Conservation (phyloP, 2,888 invertebrate species). For the Agrotis puta region DNA sequence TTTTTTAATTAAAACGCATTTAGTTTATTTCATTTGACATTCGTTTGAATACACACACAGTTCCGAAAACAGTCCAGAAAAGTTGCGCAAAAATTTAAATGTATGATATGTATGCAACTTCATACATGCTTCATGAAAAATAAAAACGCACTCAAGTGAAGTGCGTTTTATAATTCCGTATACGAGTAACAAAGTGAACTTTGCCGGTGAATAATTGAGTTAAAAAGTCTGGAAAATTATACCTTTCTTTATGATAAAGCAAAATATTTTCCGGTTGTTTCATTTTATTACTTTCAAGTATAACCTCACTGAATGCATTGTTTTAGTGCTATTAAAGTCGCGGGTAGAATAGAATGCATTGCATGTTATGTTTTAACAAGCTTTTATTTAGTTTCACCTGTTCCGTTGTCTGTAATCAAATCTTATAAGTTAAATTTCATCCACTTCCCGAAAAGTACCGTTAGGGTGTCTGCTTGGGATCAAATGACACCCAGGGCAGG, state of each 20-base stretch:
- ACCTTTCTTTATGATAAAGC: slow-evolving; percentile 5
- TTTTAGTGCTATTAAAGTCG: background rate
- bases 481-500: too few relatives aligned
- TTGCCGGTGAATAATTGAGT: slow-evolving; percentile 24
- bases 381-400: too few relatives aligned
- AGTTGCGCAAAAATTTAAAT: slow-evolving; percentile 7
- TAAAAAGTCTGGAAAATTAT: background rate
- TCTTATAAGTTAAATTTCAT: too few relatives aligned
- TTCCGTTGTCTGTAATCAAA: too few relatives aligned
- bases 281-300: background rate
- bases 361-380: too few relatives aligned
- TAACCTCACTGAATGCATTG: background rate
- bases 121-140: slow-evolving; percentile 19
- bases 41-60: slow-evolving; percentile 21
- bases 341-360: too few relatives aligned
- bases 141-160: slow-evolving; percentile 17
- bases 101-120: slow-evolving; percentile 12
- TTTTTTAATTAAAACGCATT: background rate
- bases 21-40: background rate
- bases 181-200: background rate
- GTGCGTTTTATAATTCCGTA: slow-evolving; percentile 14
- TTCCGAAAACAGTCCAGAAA: background rate
- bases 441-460: too few relatives aligned
- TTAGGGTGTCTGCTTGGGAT: too few relatives aligned
- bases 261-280: background rate